phyloP scores from a whole-genome alignment of 2,113 vertebrate species.

The Rousettus leschenaultii region DNA sequence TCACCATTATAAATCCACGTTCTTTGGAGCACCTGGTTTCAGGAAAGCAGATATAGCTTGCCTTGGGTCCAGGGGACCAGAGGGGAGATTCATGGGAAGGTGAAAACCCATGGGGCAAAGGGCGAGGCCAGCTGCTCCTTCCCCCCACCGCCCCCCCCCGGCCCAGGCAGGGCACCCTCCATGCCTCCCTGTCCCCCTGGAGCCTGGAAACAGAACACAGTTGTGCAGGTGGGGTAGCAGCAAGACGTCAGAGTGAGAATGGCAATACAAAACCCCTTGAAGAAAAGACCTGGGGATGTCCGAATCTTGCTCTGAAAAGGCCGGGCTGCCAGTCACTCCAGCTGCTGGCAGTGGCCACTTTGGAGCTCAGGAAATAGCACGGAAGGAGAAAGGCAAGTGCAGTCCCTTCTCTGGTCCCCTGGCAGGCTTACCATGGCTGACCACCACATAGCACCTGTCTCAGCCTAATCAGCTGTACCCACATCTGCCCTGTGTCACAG shows the following conservation, averaged over 20 bases:
- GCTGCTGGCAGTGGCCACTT: background rate
- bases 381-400: background rate
- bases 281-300: background rate
- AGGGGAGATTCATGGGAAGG: background rate
- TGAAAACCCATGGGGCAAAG: background rate
- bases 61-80: background rate
- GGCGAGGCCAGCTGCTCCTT: background rate
- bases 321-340: background rate
- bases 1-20: background rate
- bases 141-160: background rate
- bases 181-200: background rate
- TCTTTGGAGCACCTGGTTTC: background rate
- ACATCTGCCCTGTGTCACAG: fast-evolving
- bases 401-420: background rate
- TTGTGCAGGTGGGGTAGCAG: background rate
- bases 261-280: background rate
- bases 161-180: background rate
- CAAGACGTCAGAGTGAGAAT: background rate
- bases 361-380: background rate
- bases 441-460: background rate
- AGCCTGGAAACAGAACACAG: background rate
- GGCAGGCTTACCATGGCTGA: background rate
- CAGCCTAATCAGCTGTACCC: background rate
- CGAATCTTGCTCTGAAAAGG: background rate
- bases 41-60: background rate